phyloP scores from a whole-genome alignment of 1,140 invertebrate species.

The Dendroctonus valens region DNA sequence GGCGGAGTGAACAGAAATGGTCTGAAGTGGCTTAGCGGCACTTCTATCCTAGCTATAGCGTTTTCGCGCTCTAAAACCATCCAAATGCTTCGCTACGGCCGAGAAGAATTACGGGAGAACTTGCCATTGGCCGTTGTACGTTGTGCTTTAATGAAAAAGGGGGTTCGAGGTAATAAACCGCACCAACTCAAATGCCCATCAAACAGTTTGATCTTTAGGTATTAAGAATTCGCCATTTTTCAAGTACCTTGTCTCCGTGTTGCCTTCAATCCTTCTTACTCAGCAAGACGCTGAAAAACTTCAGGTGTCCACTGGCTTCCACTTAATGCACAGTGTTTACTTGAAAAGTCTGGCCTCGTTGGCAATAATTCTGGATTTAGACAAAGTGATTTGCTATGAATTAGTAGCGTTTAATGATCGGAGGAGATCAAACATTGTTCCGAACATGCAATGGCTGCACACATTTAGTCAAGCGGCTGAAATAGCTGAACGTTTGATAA shows the following conservation, averaged over 20 bases:
- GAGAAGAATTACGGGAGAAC: constrained; percentile 51
- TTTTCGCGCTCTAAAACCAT: constrained; percentile 59
- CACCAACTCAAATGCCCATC: neutral
- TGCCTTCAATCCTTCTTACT: constrained; percentile 56
- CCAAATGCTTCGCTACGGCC: constrained; percentile 52
- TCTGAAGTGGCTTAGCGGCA: constrained; percentile 55
- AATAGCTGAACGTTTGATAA: constrained; percentile 58
- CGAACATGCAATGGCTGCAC: constrained; percentile 63
- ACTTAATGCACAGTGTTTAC: constrained; percentile 62
- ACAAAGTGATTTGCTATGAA: constrained; percentile 58
- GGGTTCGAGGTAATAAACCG: constrained; percentile 49
- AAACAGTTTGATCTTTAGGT: constrained; percentile 32
- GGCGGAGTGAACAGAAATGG: constrained; percentile 54
- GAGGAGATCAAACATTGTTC: constrained; percentile 44
- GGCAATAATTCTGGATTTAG: constrained; percentile 57
- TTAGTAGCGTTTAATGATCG: constrained; percentile 51
- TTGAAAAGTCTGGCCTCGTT: constrained; percentile 61
- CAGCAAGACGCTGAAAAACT: constrained; percentile 63
- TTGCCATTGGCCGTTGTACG: constrained; percentile 55
- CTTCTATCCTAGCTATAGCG: constrained; percentile 51
- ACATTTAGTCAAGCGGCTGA: constrained; percentile 56
- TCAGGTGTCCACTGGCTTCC: constrained; percentile 58
- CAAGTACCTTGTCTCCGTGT: constrained; percentile 53
- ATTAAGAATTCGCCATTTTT: constrained; percentile 60
- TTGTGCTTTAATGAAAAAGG: constrained; percentile 55